Evolutionary conservation across 2,888 invertebrate genomes (phyloP), one percentile per base, ranked within the genome.

Genomic region (Kryphioiulus occultus): DNA sequence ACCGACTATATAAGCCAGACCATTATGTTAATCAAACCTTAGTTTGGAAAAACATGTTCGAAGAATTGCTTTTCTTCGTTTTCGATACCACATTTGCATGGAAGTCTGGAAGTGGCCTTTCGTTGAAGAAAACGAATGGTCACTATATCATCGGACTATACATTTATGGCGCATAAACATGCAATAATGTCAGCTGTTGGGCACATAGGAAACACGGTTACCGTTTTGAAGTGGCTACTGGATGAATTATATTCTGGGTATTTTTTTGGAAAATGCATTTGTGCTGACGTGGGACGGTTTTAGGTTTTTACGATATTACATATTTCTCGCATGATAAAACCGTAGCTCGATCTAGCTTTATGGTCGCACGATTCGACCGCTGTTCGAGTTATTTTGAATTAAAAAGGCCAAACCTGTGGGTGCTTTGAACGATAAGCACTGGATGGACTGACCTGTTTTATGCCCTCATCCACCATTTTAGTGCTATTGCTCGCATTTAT

Each of bases 301-400:
- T 15, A 78, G 26, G 78, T 30, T 78, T 68, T 78, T 78, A 78
- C 22, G 78, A 78, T 22, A 78, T 78, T 30, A 78, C 78, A 53
- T 22, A 26, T 78, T 78, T 78, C 26, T 78, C 78, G 78, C 78
- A 78, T 78, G 78, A 78, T 78, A 78, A 78, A 26, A 22, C 78
- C 26, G 30, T 12, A 78, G 22, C 30, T 15, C 26, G 68, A 26
- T 78, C 15, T 15, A 78, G 78, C 17, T 30, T 78, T 78, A 78
- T 30, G 78, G 9, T 30, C 78, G 30, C 30, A 78, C 15, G 78
- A 78, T 15, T 78, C 59, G 78, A 78, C 30, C 30, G 26, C 68
- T n/a, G 26, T 30, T 22, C 30, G 4, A 10, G 78, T 30, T 78
- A 78, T 78, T 78, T 78, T 30, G 26, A 30, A 3, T 30, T 78